phyloP scores from a whole-genome alignment of 2,113 vertebrate species.

The Leptobrachium ailaonicum region DNA sequence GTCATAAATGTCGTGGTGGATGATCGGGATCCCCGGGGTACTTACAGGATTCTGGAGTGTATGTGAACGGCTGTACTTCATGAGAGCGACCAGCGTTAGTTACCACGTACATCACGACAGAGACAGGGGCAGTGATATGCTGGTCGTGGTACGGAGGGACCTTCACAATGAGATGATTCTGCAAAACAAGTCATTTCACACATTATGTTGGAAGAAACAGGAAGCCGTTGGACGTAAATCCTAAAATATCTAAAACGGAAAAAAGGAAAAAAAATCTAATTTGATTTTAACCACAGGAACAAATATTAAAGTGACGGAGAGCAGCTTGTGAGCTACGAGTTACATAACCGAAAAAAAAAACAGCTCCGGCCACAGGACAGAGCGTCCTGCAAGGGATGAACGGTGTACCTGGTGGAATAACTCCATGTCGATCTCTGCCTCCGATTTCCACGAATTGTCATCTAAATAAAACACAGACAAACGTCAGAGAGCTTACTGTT shows the following conservation, averaged over 20 bases:
- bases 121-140: constrained; percentile 81
- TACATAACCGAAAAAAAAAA: too few relatives aligned
- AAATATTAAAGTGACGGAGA: too few relatives aligned
- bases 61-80: constrained; percentile 92
- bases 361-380: too few relatives aligned
- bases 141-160: constrained; percentile 93
- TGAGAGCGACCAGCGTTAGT: constrained; percentile 95
- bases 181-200: background rate
- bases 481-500: background rate
- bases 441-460: constrained; percentile 93
- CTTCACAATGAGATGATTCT: constrained; percentile 98
- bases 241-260: too few relatives aligned
- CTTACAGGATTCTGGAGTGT: constrained; percentile 92
- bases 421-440: constrained; percentile 98
- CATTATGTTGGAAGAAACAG: background rate
- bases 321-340: too few relatives aligned
- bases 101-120: constrained; percentile 91
- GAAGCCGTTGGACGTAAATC: background rate
- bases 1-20: too few relatives aligned
- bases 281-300: background rate
- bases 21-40: background rate
- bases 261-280: too few relatives aligned
- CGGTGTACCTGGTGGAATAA: constrained; percentile 93
- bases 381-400: too few relatives aligned
- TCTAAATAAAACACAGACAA: constrained; percentile 69